A percentile compares a stretch with the other conserved stretches of the same genome.
These are phyloP conservation scores for Erebia palarica DNA, from an alignment of 2,888 invertebrate genomes.

Conservation along the genomic window DNA sequence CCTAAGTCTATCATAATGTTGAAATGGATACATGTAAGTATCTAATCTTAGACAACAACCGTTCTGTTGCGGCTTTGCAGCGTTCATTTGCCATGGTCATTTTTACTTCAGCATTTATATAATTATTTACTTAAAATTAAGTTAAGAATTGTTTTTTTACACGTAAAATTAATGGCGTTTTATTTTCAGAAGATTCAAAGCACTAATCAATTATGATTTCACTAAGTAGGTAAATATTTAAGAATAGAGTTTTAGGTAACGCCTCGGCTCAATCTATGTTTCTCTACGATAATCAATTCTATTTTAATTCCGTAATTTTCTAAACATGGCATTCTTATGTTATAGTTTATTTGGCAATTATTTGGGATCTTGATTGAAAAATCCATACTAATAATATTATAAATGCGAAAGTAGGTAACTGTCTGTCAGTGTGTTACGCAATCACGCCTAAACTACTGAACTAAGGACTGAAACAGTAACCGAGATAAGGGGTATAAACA, in stretches of 20 bases:
- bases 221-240: constrained; percentile 41
- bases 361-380: constrained; percentile 57
- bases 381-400: too few relatives aligned
- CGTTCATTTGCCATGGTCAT: constrained; percentile 28
- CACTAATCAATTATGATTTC: constrained; percentile 36
- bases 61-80: background rate
- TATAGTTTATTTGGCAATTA: constrained; percentile 45
- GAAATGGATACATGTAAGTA: too few relatives aligned
- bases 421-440: too few relatives aligned
- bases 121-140: constrained; percentile 31
- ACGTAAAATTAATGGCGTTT: constrained; percentile 52
- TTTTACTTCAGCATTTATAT: constrained; percentile 22
- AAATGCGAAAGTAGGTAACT: too few relatives aligned
- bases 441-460: too few relatives aligned
- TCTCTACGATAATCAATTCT: constrained; percentile 47
- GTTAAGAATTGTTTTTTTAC: constrained; percentile 39
- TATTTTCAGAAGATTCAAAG: constrained; percentile 48
- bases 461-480: too few relatives aligned
- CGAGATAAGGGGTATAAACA: too few relatives aligned
- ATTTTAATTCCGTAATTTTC: constrained; percentile 48
- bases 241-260: constrained; percentile 53
- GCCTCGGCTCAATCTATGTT: constrained; percentile 55
- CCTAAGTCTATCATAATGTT: too few relatives aligned
- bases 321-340: constrained; percentile 53
- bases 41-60: too few relatives aligned